Base-by-base conservation (phyloP, 2,888 invertebrate genomes). In the Priocnemis perturbator region DNA sequence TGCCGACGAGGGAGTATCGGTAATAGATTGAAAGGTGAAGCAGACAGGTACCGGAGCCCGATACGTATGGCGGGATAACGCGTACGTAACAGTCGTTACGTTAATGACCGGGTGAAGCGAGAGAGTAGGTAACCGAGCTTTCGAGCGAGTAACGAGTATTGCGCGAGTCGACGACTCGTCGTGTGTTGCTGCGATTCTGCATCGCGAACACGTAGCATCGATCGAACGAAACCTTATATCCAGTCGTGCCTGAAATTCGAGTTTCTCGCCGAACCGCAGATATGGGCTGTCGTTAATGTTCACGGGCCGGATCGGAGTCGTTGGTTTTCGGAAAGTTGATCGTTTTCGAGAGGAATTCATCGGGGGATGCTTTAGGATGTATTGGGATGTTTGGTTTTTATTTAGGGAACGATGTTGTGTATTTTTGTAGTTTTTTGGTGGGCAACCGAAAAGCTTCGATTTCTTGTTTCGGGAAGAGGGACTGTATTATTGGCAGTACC, bases 41-140 rank as follows among this genome's bases (percentile, higher is more conserved):
- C 71, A 57, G 75, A 77, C 77, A 74, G 64, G 69, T 73, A 67
- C 19, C 45, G 30, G 30, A 44, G 61, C 48, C 50, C 26, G 67
- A 21, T 62, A 62, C 59, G 21, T 20, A 17, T 47, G 7, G 50
- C 50, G 62, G 62, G 53, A 69, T 56, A 68, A 64, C 61, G 67
- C 67, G 71, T 69, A 71, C 71, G 73, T 79, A 76, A 79, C 71
- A 65, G 67, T 79, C 76, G 76, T 79, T 79, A 73, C 75, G 70
- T 77, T 79, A 79, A 79, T 79, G 79, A 76, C 64, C 69, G 56
- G 65, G 19, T 64, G 57, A 44, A 48, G 55, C 64, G 52, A 53
- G 52, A 53, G 60, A 64, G 37, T 37, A 37, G 37, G 50, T 7
- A 17, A 50, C 19, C 17, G 7, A 71, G 69, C 72, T 73, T 64